Percentiles rank a stretch among this genome's conserved stretches.
These are phyloP conservation scores for Ametastegia equiseti DNA, from an alignment of 2,888 invertebrate genomes.

Conservation along the genomic window DNA sequence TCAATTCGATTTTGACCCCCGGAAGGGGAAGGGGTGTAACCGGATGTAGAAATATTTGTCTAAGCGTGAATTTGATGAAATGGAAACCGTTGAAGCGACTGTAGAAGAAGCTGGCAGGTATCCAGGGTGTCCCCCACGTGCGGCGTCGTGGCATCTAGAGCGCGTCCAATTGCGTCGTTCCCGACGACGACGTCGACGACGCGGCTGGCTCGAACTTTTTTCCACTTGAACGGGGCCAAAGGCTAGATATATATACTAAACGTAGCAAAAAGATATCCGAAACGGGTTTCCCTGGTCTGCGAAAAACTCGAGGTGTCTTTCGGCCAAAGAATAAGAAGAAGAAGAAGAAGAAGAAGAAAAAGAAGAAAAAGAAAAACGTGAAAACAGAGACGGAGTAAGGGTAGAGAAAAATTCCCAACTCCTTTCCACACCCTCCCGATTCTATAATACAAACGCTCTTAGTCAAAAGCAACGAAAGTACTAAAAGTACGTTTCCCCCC, in stretches of 20 bases:
- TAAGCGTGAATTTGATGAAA: conserved; percentile 39
- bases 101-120: conserved; percentile 9
- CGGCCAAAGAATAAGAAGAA: not conserved
- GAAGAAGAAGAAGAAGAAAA: too few relatives aligned
- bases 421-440: not conserved
- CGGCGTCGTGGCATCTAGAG: conserved; percentile 26
- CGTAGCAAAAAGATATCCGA: conserved; percentile 1
- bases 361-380: not conserved
- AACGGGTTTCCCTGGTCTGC: not conserved
- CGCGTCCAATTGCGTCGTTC: conserved; percentile 45
- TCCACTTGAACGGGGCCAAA: conserved; percentile 34
- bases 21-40: not conserved
- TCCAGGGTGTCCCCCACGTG: conserved; percentile 23
- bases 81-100: conserved; percentile 37
- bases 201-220: conserved; percentile 26
- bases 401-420: not conserved
- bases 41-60: conserved; percentile 16
- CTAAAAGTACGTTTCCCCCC: conserved; percentile 5
- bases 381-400: not conserved
- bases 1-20: not conserved
- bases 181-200: conserved; percentile 20
- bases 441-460: conserved; percentile 24
- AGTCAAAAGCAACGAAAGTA: conserved; percentile 30
- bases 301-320: not conserved
- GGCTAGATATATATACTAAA: conserved; percentile 9